Evolutionary conservation across 2,888 invertebrate species (phyloP).

Genomic region (Tenthredo mesomela): DNA sequence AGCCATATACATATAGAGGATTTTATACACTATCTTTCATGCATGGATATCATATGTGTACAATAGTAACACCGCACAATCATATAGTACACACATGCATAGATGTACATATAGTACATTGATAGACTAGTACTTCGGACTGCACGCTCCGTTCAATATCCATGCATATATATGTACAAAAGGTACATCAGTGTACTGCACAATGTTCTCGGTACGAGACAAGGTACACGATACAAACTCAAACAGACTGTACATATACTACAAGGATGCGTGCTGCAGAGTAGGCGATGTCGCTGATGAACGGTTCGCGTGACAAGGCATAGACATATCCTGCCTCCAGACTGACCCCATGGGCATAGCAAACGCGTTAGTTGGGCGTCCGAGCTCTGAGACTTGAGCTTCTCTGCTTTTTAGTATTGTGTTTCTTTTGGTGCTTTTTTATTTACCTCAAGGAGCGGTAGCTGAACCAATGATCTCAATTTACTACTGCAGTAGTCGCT

Average conservation of each 20-base stretch:
- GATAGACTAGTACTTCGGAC: neutral
- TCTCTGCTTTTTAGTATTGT: neutral
- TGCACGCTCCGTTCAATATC: neutral
- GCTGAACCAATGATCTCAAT: constrained; percentile 31
- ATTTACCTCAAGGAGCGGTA: neutral
- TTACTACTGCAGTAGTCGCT: neutral
- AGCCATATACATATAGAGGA: neutral
- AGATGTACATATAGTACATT: neutral
- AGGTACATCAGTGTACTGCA: neutral
- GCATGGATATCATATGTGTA: too few relatives aligned
- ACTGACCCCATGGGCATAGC: constrained; percentile 34
- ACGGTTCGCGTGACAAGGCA: constrained; percentile 76
- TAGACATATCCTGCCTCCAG: constrained; percentile 48
- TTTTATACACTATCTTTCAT: neutral
- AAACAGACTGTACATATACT: neutral
- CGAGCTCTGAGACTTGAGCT: neutral
- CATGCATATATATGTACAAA: neutral
- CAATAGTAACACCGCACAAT: neutral
- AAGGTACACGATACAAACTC: constrained; percentile 4
- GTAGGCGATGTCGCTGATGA: constrained; percentile 71
- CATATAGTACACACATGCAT: neutral
- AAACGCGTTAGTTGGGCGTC: constrained; percentile 41
- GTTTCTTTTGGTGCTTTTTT: neutral
- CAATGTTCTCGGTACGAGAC: constrained; percentile 25
- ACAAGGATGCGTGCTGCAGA: constrained; percentile 40